Conservation (phyloP, 1,140 invertebrate genomes). For the Papilio polyxenes region DNA sequence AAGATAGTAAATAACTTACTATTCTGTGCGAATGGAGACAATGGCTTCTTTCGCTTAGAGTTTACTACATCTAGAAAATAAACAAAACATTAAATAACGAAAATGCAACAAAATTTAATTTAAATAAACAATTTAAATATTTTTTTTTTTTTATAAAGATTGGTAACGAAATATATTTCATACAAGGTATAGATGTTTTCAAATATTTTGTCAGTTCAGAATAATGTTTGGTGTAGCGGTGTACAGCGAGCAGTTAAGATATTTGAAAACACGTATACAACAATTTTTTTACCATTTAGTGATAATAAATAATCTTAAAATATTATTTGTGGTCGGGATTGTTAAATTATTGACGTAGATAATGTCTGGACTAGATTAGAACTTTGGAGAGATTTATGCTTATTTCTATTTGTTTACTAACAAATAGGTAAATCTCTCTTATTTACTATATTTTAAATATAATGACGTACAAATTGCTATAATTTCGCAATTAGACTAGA, state of each 20-base stretch:
- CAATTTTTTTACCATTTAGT: too few species aligned
- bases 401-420: neutral
- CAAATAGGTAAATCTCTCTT: conserved; percentile 17
- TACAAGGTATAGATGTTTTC: too few species aligned
- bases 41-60: conserved; percentile 36
- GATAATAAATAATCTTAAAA: neutral
- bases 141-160: neutral
- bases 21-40: conserved; percentile 35
- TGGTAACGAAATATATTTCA: neutral
- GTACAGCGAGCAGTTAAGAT: too few species aligned
- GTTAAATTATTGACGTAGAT: neutral
- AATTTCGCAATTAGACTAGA: neutral
- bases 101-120: conserved; percentile 16
- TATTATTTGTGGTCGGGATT: neutral
- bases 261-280: too few species aligned
- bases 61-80: conserved; percentile 36
- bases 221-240: too few species aligned
- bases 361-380: conserved; percentile 32
- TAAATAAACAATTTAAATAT: conserved; percentile 9
- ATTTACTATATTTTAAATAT: neutral
- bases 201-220: too few species aligned
- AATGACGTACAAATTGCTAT: neutral
- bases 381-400: neutral
- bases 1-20: conserved; percentile 32
- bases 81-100: conserved; percentile 8